These are phyloP conservation scores for Epinotia bilunana DNA, from an alignment of 2,888 invertebrate genomes.

Conservation along the genomic window DNA sequence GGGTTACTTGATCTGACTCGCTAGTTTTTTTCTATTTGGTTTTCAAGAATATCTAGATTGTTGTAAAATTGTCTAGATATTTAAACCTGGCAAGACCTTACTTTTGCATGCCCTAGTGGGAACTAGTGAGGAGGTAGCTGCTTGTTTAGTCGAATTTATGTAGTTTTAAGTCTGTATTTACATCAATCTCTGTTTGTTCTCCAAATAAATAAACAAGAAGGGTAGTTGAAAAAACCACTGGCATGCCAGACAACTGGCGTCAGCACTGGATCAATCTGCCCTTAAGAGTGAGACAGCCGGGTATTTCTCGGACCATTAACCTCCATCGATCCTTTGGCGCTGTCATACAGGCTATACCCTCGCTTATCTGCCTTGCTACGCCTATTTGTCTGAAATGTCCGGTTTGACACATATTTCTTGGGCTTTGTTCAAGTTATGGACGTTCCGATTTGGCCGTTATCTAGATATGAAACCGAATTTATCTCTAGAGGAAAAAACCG, in stretches of 20 bases:
- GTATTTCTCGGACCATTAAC: constrained; percentile 26
- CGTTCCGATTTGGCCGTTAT: constrained; percentile 9
- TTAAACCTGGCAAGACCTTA: too few relatives aligned
- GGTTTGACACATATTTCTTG: constrained; percentile 31
- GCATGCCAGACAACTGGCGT: constrained; percentile 1
- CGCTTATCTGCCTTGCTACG: constrained; percentile 32
- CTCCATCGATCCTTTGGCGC: constrained; percentile 28
- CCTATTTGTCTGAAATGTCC: constrained; percentile 37
- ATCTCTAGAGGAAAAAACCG: neutral
- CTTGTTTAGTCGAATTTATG: too few relatives aligned
- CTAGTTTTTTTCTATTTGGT: too few relatives aligned
- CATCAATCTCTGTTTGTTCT: too few relatives aligned
- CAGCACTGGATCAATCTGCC: neutral
- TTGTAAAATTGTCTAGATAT: too few relatives aligned
- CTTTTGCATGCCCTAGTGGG: too few relatives aligned
- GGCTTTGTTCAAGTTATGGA: constrained; percentile 13
- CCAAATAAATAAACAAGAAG: neutral
- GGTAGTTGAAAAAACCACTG: neutral
- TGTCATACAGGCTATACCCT: constrained; percentile 13
- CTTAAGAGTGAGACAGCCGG: neutral
- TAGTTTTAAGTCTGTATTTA: too few relatives aligned
- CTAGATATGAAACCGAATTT: constrained; percentile 8
- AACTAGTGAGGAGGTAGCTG: too few relatives aligned
- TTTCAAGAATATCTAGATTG: too few relatives aligned
- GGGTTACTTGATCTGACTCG: too few relatives aligned